A percentile compares a stretch with the other conserved stretches of the same genome.
These are phyloP conservation scores for Sipha flava DNA, from an alignment of 1,140 invertebrate species.

Conservation along the genomic window DNA sequence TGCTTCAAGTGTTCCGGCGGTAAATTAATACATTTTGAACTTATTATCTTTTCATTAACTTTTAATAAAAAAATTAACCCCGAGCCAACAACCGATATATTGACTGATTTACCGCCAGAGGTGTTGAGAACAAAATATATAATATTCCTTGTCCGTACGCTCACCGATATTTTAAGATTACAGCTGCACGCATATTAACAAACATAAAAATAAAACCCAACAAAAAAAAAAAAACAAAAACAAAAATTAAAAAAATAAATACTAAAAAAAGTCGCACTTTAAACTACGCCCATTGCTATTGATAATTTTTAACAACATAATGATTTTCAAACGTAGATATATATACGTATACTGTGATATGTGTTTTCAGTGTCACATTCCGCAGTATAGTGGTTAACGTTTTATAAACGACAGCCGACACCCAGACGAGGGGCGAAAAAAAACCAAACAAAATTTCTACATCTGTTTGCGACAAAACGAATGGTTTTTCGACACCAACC, in stretches of 20 bases:
- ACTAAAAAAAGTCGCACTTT: not conserved
- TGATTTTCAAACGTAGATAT: not conserved
- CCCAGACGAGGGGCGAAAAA: not conserved
- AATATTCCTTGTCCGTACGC: not conserved
- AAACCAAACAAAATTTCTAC: not conserved
- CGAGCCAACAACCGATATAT: not conserved
- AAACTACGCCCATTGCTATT: too few relatives aligned
- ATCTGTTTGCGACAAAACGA: not conserved
- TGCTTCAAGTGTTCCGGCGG: too few relatives aligned
- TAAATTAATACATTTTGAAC: too few relatives aligned
- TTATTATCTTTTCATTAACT: too few relatives aligned
- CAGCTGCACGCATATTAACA: not conserved
- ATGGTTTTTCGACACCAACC: not conserved
- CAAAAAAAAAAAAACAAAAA: too few relatives aligned
- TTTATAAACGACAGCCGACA: constrained; percentile 2
- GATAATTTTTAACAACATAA: constrained; percentile 11
- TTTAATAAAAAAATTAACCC: not conserved
- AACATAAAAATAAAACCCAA: not conserved
- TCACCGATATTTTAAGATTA: not conserved
- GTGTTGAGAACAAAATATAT: not conserved
- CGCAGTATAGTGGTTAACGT: not conserved
- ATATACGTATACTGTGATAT: too few relatives aligned
- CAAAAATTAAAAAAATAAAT: not conserved
- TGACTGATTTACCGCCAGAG: not conserved
- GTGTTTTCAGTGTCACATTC: not conserved